Conservation (phyloP, 2,888 invertebrate genomes). For the Polydrusus tereticollis region DNA sequence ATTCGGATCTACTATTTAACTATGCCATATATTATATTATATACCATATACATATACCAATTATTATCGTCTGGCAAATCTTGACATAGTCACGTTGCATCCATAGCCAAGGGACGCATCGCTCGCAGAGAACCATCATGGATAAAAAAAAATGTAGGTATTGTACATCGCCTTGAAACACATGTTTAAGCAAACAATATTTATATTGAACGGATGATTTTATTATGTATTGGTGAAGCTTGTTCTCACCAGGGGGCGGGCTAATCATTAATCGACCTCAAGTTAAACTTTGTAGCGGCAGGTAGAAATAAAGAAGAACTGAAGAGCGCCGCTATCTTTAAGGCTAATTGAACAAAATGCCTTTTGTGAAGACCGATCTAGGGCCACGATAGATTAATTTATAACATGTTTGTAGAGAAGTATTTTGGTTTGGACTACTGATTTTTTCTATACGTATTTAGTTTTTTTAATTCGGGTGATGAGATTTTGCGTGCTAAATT, state of each 20-base stretch:
- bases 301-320: slow-evolving; percentile 54
- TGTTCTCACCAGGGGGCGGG: slow-evolving; percentile 61
- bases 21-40: too few relatives aligned
- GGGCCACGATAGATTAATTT: slow-evolving; percentile 43
- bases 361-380: slow-evolving; percentile 53
- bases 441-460: slow-evolving; percentile 3
- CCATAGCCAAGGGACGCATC: too few relatives aligned
- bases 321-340: slow-evolving; percentile 54
- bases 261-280: slow-evolving; percentile 58
- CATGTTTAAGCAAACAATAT: slow-evolving; percentile 66
- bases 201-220: slow-evolving; percentile 67
- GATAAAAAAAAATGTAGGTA: too few relatives aligned
- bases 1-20: too few relatives aligned
- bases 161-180: slow-evolving; percentile 54
- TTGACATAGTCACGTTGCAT: too few relatives aligned
- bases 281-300: slow-evolving; percentile 63
- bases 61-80: too few relatives aligned
- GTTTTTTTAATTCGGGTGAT: too few relatives aligned
- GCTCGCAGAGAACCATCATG: too few relatives aligned
- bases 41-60: too few relatives aligned
- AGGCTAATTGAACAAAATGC: slow-evolving; percentile 58
- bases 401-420: slow-evolving; percentile 32
- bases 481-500: too few relatives aligned
- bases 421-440: slow-evolving; percentile 31
- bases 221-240: slow-evolving; percentile 63